Evolutionary conservation across 2,797 vertebrate genomes (phyloP).

Genomic region (Aeoliscus strigatus): DNA sequence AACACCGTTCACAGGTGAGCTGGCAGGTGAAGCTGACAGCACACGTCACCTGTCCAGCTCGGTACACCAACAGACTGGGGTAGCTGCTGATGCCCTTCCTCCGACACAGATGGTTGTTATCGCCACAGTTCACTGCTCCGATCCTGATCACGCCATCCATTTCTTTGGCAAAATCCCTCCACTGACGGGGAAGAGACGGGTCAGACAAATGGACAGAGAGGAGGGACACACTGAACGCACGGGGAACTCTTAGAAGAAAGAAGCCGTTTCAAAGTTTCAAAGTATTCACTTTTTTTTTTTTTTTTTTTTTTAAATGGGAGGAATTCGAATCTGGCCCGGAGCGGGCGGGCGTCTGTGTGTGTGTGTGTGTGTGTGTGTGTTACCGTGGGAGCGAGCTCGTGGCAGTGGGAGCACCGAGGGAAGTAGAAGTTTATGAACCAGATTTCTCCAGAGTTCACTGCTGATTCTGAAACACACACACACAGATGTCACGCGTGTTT

Average conservation of each 20-base stretch:
- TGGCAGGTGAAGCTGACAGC: too few relatives aligned
- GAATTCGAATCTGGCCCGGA: too few relatives aligned
- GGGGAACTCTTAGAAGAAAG: too few relatives aligned
- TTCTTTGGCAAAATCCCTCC: constrained; percentile 96
- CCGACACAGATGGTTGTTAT: constrained; percentile 89
- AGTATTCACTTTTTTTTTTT: too few relatives aligned
- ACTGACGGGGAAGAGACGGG: too few relatives aligned
- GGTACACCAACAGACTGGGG: constrained; percentile 89
- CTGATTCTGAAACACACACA: constrained; percentile 79
- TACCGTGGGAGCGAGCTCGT: constrained; percentile 93
- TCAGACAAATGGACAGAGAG: neutral
- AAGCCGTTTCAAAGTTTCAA: too few relatives aligned
- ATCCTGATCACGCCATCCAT: constrained; percentile 93
- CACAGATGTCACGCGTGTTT: constrained; percentile 8
- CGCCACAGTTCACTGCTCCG: constrained; percentile 94
- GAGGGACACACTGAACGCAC: too few relatives aligned
- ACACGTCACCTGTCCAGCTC: constrained; percentile 85
- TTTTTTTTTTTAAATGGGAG: too few relatives aligned
- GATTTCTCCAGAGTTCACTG: constrained; percentile 91
- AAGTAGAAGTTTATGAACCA: constrained; percentile 99
- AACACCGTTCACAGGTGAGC: too few relatives aligned
- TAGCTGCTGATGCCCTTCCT: constrained; percentile 92
- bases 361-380: neutral
- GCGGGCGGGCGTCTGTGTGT: neutral
- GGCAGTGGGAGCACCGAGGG: constrained; percentile 95